Evolutionary conservation across 1,140 invertebrate genomes (phyloP), one percentile per base, ranked within the genome.

Genomic region (Spodoptera frugiperda): DNA sequence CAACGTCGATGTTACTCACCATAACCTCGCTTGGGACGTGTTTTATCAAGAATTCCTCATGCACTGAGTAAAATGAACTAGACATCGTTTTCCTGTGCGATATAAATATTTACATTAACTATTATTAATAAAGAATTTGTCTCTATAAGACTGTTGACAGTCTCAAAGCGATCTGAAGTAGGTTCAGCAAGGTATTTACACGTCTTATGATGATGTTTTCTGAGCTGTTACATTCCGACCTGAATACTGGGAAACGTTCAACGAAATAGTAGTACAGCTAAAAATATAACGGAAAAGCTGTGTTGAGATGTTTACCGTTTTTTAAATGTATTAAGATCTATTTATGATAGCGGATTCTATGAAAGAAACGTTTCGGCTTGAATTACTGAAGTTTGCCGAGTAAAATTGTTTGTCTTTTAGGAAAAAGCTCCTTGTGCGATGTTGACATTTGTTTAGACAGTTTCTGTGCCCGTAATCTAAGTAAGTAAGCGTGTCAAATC

Each of bases 1-100:
- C 4, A 39, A 1, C 33, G 33, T 39, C 33, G 33, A 75, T 65
- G 54, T 79, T 76, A 61, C 46, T 71, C 48, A 76, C 51, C 15
- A 70, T 8, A 25, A 48, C 39, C 44, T 48, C 17, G 17, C 12
- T 67, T 9, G 11, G 19, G 12, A 48, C 63, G 48, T 67, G 33
- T 25, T 49, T 6, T 49, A 67, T 48, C n/a, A n/a, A 59, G 12
- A 21, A 63, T 44, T 63, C n/a, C 59, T 63, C 30, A 61, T 15
- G 14, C 14, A 15, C 14, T 25, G 30, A n/a, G 59, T 44, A 17
- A 44, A 3, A 46, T 63, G 4, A 19, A 39, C 8, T 44, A 11
- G 44, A 19, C 33, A 44, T 17, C 30, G 30, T n/a, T 6, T 15
- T 10, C 5, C 12, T 30, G 8, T 25, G 2, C 4, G 3, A 30